Conservation (phyloP, 2,797 vertebrate species). For the Clamator glandarius region DNA sequence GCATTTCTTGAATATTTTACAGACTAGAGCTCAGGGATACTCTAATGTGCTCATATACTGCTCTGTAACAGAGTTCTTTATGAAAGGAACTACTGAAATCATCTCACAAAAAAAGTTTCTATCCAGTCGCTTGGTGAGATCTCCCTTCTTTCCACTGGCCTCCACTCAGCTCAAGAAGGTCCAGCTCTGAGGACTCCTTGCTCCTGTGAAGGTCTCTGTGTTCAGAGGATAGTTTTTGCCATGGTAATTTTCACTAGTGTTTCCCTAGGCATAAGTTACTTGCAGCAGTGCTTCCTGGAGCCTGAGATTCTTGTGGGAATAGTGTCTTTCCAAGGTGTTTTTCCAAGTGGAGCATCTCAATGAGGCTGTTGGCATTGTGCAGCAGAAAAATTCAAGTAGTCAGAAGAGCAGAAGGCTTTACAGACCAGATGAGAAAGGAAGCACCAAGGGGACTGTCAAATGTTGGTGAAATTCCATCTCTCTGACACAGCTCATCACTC, state of each 20-base stretch:
- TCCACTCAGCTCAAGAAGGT: background rate
- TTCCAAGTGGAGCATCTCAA: too few species aligned
- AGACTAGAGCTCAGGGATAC: too few species aligned
- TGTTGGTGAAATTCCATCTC: too few species aligned
- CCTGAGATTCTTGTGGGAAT: background rate
- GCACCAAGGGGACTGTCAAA: background rate
- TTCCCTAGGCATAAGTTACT: background rate
- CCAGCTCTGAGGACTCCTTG: background rate
- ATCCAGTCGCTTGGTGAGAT: background rate
- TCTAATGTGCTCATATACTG: background rate
- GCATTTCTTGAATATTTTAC: background rate
- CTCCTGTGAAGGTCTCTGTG: background rate
- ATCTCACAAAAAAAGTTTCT: background rate
- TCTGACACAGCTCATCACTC: background rate
- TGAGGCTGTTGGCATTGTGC: background rate
- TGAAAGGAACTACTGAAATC: background rate
- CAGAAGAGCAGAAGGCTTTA: background rate
- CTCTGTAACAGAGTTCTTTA: background rate
- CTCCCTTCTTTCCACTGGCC: background rate
- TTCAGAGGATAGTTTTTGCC: background rate
- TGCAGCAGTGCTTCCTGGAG: background rate
- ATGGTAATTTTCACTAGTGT: background rate
- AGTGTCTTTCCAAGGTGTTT: background rate
- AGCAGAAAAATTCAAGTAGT: background rate
- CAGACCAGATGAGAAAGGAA: background rate